phyloP scores from a whole-genome alignment of 2,888 invertebrate genomes.

The Anticlea derivata region DNA sequence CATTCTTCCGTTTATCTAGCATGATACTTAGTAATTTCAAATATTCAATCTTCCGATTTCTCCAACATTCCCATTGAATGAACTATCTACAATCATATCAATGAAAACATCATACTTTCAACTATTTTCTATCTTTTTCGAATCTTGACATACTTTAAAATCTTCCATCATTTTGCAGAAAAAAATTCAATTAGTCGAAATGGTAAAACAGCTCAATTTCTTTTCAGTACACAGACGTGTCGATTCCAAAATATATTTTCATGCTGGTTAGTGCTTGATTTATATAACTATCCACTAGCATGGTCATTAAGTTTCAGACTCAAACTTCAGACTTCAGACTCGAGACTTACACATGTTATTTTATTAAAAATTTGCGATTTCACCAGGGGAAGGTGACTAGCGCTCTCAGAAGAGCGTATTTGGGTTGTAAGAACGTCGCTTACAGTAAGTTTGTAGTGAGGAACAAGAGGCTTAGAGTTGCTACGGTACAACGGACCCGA shows the following conservation, averaged over 20 bases:
- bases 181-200: not conserved
- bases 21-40: constrained; percentile 51
- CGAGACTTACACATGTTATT: constrained; percentile 1
- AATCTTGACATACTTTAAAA: not conserved
- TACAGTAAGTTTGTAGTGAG: constrained; percentile 81
- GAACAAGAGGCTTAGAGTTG: constrained; percentile 41
- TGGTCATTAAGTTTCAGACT: constrained; percentile 11
- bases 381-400: constrained; percentile 81
- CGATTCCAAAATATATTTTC: constrained; percentile 17
- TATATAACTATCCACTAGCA: constrained; percentile 12
- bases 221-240: constrained; percentile 27
- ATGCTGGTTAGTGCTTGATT: constrained; percentile 18
- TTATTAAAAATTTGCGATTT: constrained; percentile 35
- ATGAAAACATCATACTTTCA: constrained; percentile 4
- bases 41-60: constrained; percentile 15
- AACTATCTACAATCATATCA: constrained; percentile 16
- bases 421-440: constrained; percentile 83
- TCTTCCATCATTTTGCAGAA: constrained; percentile 4
- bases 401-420: constrained; percentile 81
- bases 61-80: constrained; percentile 25
- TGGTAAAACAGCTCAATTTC: constrained; percentile 29
- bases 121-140: not conserved
- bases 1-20: constrained; percentile 61
- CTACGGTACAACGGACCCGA: constrained; percentile 37
- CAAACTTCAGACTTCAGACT: too few relatives aligned